phyloP scores from a whole-genome alignment of 1,140 invertebrate species.

The Bombus pascuorum region DNA sequence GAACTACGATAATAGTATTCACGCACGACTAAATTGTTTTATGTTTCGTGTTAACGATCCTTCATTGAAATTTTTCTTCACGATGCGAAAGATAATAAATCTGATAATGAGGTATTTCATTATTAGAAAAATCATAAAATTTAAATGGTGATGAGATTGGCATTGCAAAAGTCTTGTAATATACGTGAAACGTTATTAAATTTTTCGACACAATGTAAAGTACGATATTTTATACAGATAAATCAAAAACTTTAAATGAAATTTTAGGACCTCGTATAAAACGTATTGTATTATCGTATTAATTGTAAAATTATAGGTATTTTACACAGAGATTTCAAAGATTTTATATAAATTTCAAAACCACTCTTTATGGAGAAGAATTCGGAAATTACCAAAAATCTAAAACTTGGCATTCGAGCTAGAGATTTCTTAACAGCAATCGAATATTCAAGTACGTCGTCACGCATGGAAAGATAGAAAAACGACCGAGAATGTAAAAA shows the following conservation, averaged over 20 bases:
- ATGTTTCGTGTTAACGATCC: background rate
- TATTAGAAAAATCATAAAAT: background rate
- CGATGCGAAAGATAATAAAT: background rate
- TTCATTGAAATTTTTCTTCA: background rate
- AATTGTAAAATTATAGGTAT: too few species aligned
- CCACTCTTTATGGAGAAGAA: fast-evolving
- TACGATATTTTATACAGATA: too few species aligned
- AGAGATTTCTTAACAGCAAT: background rate
- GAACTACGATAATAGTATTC: background rate
- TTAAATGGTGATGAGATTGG: background rate
- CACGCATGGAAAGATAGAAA: constrained; percentile 20
- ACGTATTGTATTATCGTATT: too few species aligned
- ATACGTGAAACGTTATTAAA: too few species aligned
- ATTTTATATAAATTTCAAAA: too few species aligned
- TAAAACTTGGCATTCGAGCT: background rate
- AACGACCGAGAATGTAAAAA: background rate
- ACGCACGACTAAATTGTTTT: background rate
- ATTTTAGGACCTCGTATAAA: too few species aligned
- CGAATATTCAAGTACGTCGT: background rate
- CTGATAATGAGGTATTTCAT: too few species aligned
- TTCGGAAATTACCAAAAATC: background rate
- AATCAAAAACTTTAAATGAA: too few species aligned
- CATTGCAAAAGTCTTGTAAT: background rate
- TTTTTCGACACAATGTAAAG: too few species aligned
- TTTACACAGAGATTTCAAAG: too few species aligned